These are phyloP conservation scores for Thamnophis sirtalis DNA, from an alignment of 2,113 vertebrate species.

Conservation along the genomic window DNA sequence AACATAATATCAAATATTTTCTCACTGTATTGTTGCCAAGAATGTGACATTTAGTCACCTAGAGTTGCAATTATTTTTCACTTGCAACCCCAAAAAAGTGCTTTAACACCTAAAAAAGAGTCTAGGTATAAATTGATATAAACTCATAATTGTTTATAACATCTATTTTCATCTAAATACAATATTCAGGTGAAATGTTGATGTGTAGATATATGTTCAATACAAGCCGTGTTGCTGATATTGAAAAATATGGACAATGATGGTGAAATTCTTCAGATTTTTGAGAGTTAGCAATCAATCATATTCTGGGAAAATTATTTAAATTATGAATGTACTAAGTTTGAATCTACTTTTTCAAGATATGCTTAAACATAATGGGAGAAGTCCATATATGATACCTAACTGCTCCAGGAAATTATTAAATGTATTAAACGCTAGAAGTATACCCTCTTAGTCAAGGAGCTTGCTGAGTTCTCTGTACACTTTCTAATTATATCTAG, in stretches of 20 bases:
- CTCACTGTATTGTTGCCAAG: background rate
- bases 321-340: background rate
- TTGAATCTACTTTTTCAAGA: constrained; percentile 24
- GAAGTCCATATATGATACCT: background rate
- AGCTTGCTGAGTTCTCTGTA: background rate
- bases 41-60: background rate
- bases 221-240: background rate
- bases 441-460: fast-evolving
- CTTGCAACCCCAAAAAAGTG: constrained; percentile 14
- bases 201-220: background rate
- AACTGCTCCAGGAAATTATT: background rate
- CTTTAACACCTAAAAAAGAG: constrained; percentile 19
- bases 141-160: constrained; percentile 36
- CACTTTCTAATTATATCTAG: background rate
- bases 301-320: background rate
- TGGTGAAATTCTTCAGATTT: constrained; percentile 11
- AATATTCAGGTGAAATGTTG: constrained; percentile 6
- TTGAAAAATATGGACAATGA: background rate
- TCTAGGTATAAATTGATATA: background rate
- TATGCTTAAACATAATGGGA: constrained; percentile 11
- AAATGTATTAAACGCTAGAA: background rate
- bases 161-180: constrained; percentile 24
- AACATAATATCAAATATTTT: background rate
- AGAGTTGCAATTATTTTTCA: background rate
- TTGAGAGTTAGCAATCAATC: background rate